These are phyloP conservation scores for Hemibagrus guttatus DNA, from an alignment of 2,797 vertebrate species.

Conservation along the genomic window DNA sequence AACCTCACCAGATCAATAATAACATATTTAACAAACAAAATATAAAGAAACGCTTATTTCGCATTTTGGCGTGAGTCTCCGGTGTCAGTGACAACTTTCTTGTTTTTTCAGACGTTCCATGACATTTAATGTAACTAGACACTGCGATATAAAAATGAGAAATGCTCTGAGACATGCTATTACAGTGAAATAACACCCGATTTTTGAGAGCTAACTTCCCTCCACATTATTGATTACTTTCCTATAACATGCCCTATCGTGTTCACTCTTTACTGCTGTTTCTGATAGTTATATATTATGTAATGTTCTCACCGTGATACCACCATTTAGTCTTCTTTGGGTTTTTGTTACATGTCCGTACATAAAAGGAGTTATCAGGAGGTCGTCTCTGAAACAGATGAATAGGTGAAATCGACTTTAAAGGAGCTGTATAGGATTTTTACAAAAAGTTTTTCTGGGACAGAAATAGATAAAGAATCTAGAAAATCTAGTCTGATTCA, in stretches of 20 bases:
- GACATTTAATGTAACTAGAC: neutral
- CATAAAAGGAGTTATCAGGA: conserved; percentile 99
- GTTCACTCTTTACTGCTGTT: neutral
- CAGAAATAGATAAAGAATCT: neutral
- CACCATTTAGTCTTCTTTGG: conserved; percentile 99
- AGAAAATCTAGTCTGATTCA: neutral
- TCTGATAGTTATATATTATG: no score
- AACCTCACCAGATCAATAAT: no score
- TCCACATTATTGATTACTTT: neutral
- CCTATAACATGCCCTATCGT: no score
- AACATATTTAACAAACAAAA: no score
- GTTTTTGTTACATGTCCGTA: conserved; percentile 99
- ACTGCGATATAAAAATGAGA: neutral
- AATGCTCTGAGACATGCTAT: neutral
- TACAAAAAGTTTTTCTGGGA: neutral
- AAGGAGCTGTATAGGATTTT: neutral
- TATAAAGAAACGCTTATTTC: neutral
- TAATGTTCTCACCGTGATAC: conserved; percentile 93
- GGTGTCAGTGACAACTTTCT: neutral
- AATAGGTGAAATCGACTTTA: neutral
- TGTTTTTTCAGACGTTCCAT: neutral
- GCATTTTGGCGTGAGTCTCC: neutral
- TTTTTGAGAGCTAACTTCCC: no score
- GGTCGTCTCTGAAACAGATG: conserved; percentile 84
- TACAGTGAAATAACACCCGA: neutral